phyloP scores from a whole-genome alignment of 2,797 vertebrate genomes.

The Gallinago nigripennis region DNA sequence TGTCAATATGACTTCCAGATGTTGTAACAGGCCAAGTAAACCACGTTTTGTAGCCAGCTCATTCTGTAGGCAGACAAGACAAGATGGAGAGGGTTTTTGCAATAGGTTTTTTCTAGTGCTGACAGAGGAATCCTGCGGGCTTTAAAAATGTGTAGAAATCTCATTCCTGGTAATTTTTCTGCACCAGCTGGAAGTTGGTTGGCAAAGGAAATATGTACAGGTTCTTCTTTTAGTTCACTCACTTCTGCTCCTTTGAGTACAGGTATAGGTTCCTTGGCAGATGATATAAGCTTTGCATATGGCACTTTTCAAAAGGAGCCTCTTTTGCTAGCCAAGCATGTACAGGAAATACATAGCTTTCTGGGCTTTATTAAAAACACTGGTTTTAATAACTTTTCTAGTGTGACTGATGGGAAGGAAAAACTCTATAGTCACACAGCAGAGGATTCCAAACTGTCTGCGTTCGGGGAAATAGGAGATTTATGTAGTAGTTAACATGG shows the following conservation, averaged over 20 bases:
- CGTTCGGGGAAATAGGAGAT: not conserved
- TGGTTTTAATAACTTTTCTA: slow-evolving; percentile 50
- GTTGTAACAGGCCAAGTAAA: slow-evolving; percentile 24
- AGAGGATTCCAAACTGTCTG: slow-evolving; percentile 53
- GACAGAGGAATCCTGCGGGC: slow-evolving; percentile 5
- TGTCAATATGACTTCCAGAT: slow-evolving; percentile 60
- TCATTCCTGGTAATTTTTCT: not conserved
- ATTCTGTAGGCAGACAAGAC: slow-evolving; percentile 33
- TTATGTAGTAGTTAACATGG: slow-evolving; percentile 28
- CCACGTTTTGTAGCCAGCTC: not conserved
- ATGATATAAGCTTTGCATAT: not conserved
- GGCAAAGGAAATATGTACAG: not conserved
- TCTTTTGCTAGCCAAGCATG: slow-evolving; percentile 7
- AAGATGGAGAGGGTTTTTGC: slow-evolving; percentile 28
- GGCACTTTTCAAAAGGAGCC: not conserved
- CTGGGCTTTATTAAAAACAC: slow-evolving; percentile 51
- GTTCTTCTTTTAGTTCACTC: not conserved
- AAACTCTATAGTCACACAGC: slow-evolving; percentile 28
- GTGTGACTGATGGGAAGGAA: slow-evolving; percentile 42
- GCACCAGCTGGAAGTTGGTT: not conserved
- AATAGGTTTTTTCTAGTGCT: slow-evolving; percentile 18
- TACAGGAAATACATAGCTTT: slow-evolving; percentile 43
- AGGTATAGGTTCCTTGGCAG: slow-evolving; percentile 7
- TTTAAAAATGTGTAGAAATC: not conserved
- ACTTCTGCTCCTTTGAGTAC: not conserved